phyloP scores from a whole-genome alignment of 2,888 invertebrate species.

The Andricus quercusramuli region DNA sequence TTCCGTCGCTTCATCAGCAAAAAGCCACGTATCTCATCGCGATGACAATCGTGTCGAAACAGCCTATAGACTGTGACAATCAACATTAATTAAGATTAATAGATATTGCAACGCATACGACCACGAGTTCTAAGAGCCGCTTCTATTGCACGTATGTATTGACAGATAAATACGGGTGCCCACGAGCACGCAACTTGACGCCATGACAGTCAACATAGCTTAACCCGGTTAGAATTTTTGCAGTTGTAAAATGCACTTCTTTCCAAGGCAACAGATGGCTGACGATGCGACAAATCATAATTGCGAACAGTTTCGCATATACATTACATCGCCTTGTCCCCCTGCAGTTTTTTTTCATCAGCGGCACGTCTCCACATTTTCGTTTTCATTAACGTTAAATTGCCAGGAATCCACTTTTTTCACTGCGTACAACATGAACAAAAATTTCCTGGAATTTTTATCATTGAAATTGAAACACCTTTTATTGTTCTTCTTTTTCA shows the following conservation, averaged over 20 bases:
- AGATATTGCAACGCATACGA: conserved; percentile 37
- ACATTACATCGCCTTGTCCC: conserved; percentile 15
- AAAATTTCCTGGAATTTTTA: too few relatives aligned
- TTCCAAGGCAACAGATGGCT: conserved; percentile 70
- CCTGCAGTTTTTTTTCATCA: conserved; percentile 10
- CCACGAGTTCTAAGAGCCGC: conserved; percentile 12
- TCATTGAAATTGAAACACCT: too few relatives aligned
- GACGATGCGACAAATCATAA: conserved; percentile 74
- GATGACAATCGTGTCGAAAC: conserved; percentile 36
- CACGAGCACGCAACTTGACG: conserved; percentile 29
- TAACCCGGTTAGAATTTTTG: conserved; percentile 40
- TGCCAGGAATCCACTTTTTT: not conserved
- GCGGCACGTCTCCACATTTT: conserved; percentile 25
- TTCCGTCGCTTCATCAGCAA: conserved; percentile 20
- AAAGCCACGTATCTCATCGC: conserved; percentile 31
- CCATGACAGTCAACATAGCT: conserved; percentile 29
- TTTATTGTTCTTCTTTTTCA: too few relatives aligned
- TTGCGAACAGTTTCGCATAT: conserved; percentile 16
- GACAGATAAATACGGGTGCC: conserved; percentile 32
- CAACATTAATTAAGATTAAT: conserved; percentile 41
- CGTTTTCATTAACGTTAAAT: conserved; percentile 23
- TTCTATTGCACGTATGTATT: conserved; percentile 29
- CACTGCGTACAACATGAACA: not conserved
- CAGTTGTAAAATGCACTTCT: conserved; percentile 38
- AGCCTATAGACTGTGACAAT: conserved; percentile 32